Percentiles rank a stretch among this genome's conserved stretches.
Conservation (phyloP, 1,140 invertebrate genomes). For the Zaprionus ornatus region DNA sequence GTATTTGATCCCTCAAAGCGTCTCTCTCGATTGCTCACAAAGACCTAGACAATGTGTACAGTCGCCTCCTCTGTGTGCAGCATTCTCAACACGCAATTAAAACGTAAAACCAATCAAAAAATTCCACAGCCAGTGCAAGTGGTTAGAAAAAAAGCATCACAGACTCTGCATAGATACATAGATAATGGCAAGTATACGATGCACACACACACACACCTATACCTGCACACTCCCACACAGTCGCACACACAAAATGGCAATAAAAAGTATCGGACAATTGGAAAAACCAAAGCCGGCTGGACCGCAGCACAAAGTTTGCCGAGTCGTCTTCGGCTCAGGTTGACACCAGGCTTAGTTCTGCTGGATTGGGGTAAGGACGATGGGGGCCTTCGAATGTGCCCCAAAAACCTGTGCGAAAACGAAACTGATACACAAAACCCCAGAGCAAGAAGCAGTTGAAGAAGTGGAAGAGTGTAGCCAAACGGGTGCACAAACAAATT, state of each 20-base stretch:
- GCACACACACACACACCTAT: not conserved
- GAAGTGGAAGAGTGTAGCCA: slow-evolving; percentile 2
- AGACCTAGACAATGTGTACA: slow-evolving; percentile 62
- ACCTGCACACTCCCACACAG: not conserved
- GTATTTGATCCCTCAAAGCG: slow-evolving; percentile 47
- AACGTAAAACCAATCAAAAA: slow-evolving; percentile 79
- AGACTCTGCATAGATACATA: slow-evolving; percentile 15
- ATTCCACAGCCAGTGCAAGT: slow-evolving; percentile 60
- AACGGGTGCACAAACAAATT: slow-evolving; percentile 74
- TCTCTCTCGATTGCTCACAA: slow-evolving; percentile 46
- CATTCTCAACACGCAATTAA: slow-evolving; percentile 63
- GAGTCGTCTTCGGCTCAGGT: slow-evolving; percentile 54
- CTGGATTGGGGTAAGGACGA: not conserved
- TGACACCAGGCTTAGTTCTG: slow-evolving; percentile 49
- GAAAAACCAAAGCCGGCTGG: slow-evolving; percentile 51
- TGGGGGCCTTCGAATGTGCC: not conserved
- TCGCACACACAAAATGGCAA: slow-evolving; percentile 26
- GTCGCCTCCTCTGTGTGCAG: slow-evolving; percentile 49
- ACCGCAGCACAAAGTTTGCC: slow-evolving; percentile 52
- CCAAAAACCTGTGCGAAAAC: slow-evolving; percentile 52
- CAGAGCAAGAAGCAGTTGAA: slow-evolving; percentile 18
- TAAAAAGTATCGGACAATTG: slow-evolving; percentile 52
- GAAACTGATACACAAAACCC: slow-evolving; percentile 46
- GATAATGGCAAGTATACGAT: slow-evolving; percentile 59
- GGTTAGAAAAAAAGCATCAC: slow-evolving; percentile 12